phyloP scores from a whole-genome alignment of 2,888 invertebrate genomes.

The Drosophila hamatofila region DNA sequence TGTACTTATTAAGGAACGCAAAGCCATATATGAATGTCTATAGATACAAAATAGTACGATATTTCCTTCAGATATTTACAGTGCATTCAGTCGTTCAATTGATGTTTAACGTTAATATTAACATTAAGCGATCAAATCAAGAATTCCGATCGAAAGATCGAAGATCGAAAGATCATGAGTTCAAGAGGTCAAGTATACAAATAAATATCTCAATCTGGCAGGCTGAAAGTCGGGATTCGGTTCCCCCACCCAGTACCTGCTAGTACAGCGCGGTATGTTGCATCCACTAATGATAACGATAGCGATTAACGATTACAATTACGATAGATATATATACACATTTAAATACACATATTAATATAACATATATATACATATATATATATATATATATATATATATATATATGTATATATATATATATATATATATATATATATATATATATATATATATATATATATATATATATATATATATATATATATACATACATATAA shows the following conservation, averaged over 20 bases:
- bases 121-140: conserved; percentile 32
- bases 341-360: conserved; percentile 28
- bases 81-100: conserved; percentile 67
- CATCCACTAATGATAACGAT: conserved; percentile 74
- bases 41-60: conserved; percentile 64
- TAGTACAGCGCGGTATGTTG: conserved; percentile 78
- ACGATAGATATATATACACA: conserved; percentile 52
- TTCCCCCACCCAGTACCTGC: conserved; percentile 49
- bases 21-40: conserved; percentile 38
- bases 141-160: conserved; percentile 10
- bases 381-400: conserved; percentile 16
- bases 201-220: conserved; percentile 68
- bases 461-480: conserved; percentile 21
- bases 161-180: conserved; percentile 3
- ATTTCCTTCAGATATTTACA: conserved; percentile 69
- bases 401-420: conserved; percentile 22
- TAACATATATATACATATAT: conserved; percentile 19
- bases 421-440: conserved; percentile 15
- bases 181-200: conserved; percentile 38
- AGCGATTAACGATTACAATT: conserved; percentile 54
- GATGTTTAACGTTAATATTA: conserved; percentile 52
- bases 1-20: conserved; percentile 42
- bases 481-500: conserved; percentile 15
- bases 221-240: conserved; percentile 47
- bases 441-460: conserved; percentile 19